phyloP scores from a whole-genome alignment of 2,113 vertebrate genomes.

The Heloderma charlesbogerti region DNA sequence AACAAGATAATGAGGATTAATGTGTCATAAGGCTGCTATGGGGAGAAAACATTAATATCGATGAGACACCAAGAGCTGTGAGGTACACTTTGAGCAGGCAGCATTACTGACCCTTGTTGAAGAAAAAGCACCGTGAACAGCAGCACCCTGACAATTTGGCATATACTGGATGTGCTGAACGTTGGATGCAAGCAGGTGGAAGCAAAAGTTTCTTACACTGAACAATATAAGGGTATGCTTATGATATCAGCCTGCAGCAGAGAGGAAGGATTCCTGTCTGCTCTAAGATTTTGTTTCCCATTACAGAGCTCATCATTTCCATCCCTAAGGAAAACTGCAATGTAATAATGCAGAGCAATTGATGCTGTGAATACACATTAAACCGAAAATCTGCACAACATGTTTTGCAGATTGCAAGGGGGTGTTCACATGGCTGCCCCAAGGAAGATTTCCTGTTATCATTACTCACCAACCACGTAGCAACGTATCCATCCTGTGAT shows the following conservation, averaged over 20 bases:
- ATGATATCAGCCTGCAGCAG: not conserved
- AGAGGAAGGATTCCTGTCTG: not conserved
- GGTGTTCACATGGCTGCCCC: not conserved
- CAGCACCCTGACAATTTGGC: not conserved
- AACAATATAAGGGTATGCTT: not conserved
- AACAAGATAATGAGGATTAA: constrained; percentile 36
- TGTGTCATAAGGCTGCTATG: constrained; percentile 6
- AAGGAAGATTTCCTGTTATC: not conserved
- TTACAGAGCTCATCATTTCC: constrained; percentile 9
- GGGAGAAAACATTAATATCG: constrained; percentile 16
- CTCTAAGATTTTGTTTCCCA: constrained; percentile 11
- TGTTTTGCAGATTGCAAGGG: not conserved
- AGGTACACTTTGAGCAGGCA: constrained; percentile 1
- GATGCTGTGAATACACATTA: not conserved
- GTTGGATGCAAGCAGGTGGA: not conserved
- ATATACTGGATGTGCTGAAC: not conserved
- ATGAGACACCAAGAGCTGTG: not conserved
- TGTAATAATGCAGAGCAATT: not conserved
- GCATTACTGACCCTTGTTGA: not conserved
- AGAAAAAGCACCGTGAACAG: constrained; percentile 14
- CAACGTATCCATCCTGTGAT: not conserved
- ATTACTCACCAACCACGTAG: not conserved
- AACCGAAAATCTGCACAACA: not conserved
- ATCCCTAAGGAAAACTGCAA: not conserved
- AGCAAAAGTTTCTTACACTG: not conserved